Evolutionary conservation across 2,888 invertebrate genomes (phyloP).

Genomic region (Tipula unca): DNA sequence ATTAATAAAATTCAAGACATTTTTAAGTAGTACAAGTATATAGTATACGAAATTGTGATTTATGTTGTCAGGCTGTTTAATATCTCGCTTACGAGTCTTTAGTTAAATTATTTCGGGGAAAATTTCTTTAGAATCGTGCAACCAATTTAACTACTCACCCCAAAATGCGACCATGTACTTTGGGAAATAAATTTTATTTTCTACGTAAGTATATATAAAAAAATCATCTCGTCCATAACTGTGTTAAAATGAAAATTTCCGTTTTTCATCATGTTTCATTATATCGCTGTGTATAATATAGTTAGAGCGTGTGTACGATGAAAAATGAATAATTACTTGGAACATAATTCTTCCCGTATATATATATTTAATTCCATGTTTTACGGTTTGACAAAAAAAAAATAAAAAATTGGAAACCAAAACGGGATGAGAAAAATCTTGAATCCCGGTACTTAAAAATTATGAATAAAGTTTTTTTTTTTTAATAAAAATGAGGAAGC

Average conservation of each 20-base stretch:
- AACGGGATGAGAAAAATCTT: not conserved
- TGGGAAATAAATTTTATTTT: not conserved
- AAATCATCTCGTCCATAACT: not conserved
- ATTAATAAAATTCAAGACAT: not conserved
- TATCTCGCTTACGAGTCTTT: not conserved
- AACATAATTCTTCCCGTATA: too few relatives aligned
- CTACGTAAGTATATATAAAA: not conserved
- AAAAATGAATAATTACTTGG: not conserved
- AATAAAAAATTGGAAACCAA: too few relatives aligned
- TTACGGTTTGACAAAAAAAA: too few relatives aligned
- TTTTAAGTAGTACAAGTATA: constrained; percentile 1
- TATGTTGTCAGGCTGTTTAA: not conserved
- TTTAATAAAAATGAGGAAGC: too few relatives aligned
- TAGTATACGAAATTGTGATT: not conserved
- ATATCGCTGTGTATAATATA: not conserved
- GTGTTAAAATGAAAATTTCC: not conserved
- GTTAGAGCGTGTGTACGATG: not conserved
- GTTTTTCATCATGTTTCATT: not conserved
- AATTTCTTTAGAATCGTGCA: not conserved
- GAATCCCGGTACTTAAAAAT: too few relatives aligned
- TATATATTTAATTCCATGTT: too few relatives aligned
- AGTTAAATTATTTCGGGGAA: not conserved
- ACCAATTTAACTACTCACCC: not conserved
- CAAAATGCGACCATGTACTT: not conserved
- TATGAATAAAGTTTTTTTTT: too few relatives aligned